Conservation (phyloP, 1,140 invertebrate species). For the Formica exsecta region DNA sequence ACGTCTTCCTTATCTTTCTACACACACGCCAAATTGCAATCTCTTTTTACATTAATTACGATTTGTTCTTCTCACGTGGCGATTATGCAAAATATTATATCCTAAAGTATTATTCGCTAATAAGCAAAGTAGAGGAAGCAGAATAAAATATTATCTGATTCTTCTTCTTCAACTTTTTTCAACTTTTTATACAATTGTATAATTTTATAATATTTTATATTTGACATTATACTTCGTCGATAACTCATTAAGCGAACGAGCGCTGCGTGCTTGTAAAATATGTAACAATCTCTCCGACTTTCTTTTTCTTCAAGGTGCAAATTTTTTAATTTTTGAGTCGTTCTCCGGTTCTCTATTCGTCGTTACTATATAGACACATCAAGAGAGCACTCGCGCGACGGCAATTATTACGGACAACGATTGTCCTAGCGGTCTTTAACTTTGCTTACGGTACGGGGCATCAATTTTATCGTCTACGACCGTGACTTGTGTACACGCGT, state of each 20-base stretch:
- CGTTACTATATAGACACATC: constrained; percentile 36
- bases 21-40: constrained; percentile 2
- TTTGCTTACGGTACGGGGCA: constrained; percentile 83
- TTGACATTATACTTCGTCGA: neutral
- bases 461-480: constrained; percentile 84
- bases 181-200: neutral
- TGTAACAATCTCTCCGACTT: neutral
- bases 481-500: constrained; percentile 79
- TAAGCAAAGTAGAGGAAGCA: neutral
- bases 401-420: constrained; percentile 82
- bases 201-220: neutral
- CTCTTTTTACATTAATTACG: neutral
- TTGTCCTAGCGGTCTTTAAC: constrained; percentile 85
- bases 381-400: constrained; percentile 56
- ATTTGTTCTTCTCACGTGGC: neutral
- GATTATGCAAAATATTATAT: constrained; percentile 13
- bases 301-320: constrained; percentile 20
- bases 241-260: neutral
- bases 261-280: neutral
- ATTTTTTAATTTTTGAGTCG: constrained; percentile 30
- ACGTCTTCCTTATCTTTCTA: constrained; percentile 57
- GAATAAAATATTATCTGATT: neutral
- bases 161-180: neutral
- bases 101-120: neutral
- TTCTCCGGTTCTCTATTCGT: neutral